These are phyloP conservation scores for Eufriesea mexicana DNA, from an alignment of 1,140 invertebrate species.

Conservation along the genomic window DNA sequence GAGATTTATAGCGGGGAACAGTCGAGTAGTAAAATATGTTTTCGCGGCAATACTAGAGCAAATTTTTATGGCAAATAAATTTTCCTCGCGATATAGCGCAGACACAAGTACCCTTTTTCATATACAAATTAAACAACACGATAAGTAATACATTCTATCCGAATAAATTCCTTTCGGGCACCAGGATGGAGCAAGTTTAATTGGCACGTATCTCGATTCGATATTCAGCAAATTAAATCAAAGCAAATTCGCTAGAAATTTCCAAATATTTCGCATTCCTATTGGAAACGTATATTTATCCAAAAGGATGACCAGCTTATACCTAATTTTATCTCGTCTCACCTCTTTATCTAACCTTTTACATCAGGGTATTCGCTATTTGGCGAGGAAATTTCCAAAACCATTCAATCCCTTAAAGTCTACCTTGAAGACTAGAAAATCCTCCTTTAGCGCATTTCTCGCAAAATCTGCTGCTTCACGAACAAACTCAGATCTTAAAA, in stretches of 20 bases:
- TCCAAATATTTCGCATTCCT: too few relatives aligned
- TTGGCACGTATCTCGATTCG: too few relatives aligned
- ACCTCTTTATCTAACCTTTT: too few relatives aligned
- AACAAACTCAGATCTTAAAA: background rate
- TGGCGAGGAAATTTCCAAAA: background rate
- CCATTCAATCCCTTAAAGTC: background rate
- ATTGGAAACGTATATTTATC: too few relatives aligned
- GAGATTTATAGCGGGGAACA: slow-evolving; percentile 5
- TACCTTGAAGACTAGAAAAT: background rate
- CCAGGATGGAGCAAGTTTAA: too few relatives aligned
- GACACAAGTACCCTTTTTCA: background rate
- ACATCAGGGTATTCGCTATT: too few relatives aligned
- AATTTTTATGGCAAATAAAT: slow-evolving; percentile 22
- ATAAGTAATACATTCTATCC: background rate
- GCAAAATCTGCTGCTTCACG: background rate
- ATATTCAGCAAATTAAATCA: too few relatives aligned
- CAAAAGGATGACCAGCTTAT: too few relatives aligned
- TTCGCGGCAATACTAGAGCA: background rate
- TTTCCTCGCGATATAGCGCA: background rate
- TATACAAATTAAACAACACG: background rate
- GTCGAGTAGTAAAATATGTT: slow-evolving; percentile 23
- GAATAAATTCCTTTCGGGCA: background rate
- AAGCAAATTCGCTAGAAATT: too few relatives aligned
- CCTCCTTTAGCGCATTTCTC: background rate
- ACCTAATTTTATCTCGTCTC: too few relatives aligned